Base-by-base conservation (phyloP, 2,113 vertebrate genomes). In the Oostethus manadensis region DNA sequence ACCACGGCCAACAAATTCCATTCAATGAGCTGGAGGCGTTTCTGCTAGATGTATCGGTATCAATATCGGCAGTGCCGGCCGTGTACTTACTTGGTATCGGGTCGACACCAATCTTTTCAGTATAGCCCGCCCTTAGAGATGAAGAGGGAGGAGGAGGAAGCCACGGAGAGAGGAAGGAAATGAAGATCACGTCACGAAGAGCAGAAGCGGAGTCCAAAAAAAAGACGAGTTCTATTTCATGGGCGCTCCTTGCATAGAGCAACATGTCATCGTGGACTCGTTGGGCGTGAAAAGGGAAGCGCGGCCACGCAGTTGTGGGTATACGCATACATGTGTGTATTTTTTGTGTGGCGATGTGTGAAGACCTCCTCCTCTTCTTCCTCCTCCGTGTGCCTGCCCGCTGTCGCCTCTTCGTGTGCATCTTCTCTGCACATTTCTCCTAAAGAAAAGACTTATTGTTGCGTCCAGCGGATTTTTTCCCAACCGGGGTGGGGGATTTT, bases 121-220 rank as follows among this genome's bases (percentile, higher is more conserved):
- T 42, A 42, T 42, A 2, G 38, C 38, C 38, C 38, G 13, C 38
- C 15, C 1, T 35, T 35, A 55, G 53, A 20, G 53, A 55, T 40
- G 53, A 38, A 16, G 49, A 26, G 49, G 33, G 33, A 13, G 38
- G 83, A 80, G 81, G 85, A 80, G 82, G 85, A 79, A 70, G 64
- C 79, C 78, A 51, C 53, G 18, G 23, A 69, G 73, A 62, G 75
- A 86, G 84, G 83, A 88, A 89, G 82, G 81, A 88, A 87, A 56
- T 76, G 70, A 71, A 73, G 74, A 85, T 78, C 69, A 83, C 82
- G 80, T 86, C 85, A 86, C 81, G 79, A 82, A 78, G 67, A 79
- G 70, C 63, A 64, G 74, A 82, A 62, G 66, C 77, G 59, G 80
- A 76, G 79, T 74, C 33, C 33, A 49, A 21, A 46, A 16, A 16